A percentile compares a stretch with the other conserved stretches of the same genome.
Evolutionary conservation across 2,113 vertebrate genomes (phyloP).

Genomic region (Campylomormyrus numenius): DNA sequence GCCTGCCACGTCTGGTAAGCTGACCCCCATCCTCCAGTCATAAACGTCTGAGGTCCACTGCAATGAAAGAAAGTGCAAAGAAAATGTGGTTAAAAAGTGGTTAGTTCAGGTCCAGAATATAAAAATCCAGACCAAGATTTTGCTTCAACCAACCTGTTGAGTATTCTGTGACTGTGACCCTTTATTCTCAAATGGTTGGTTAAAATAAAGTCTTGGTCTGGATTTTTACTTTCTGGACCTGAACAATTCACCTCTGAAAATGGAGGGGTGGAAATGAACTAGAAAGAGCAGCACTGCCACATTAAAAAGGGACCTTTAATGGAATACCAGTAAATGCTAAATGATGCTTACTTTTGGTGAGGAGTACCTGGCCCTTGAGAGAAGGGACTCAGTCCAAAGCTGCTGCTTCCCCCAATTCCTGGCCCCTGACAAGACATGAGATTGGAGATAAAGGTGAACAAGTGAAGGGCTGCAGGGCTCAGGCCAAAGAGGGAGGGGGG

Average conservation of each 20-base stretch:
- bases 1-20: constrained; percentile 97
- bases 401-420: constrained; percentile 74
- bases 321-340: neutral
- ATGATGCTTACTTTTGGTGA: constrained; percentile 83
- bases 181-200: no score
- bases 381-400: constrained; percentile 84
- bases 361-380: constrained; percentile 80
- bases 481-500: neutral
- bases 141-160: no score
- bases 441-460: neutral
- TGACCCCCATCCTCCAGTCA: constrained; percentile 90
- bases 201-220: no score
- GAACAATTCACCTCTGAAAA: neutral
- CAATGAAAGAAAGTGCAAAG: constrained; percentile 16
- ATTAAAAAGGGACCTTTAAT: neutral
- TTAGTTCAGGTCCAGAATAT: neutral
- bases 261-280: neutral
- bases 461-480: neutral
- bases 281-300: neutral
- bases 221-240: no score
- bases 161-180: no score
- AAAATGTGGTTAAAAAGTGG: neutral
- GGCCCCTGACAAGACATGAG: constrained; percentile 61
- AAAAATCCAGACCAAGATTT: no score
- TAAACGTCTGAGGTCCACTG: constrained; percentile 86